phyloP scores from a whole-genome alignment of 92 coral and sea anemone genomes.

The Nematostella vectensis region DNA sequence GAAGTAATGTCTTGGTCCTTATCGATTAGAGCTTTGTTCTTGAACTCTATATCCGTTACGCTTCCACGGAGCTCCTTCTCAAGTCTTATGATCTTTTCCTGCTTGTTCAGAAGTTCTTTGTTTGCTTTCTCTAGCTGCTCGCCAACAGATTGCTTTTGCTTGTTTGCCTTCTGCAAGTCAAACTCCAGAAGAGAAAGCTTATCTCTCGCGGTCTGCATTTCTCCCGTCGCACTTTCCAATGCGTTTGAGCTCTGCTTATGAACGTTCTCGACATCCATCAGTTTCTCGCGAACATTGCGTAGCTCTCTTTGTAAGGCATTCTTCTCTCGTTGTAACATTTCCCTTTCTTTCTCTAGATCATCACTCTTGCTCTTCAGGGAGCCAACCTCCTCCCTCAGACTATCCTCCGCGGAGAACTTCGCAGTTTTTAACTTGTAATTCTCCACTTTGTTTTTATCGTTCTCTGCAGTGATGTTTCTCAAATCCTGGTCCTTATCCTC shows the following conservation, averaged over 20 bases:
- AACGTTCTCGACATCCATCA: slow-evolving; percentile 59
- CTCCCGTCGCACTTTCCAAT: slow-evolving; percentile 52
- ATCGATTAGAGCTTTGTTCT: slow-evolving; percentile 62
- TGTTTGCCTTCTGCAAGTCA: slow-evolving; percentile 60
- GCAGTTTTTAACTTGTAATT: slow-evolving; percentile 45
- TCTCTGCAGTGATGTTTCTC: slow-evolving; percentile 45
- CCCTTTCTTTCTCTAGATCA: slow-evolving; percentile 58
- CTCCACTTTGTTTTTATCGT: slow-evolving; percentile 39
- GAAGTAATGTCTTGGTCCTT: slow-evolving; percentile 63
- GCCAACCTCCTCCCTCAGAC: slow-evolving; percentile 67
- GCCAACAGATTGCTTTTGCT: slow-evolving; percentile 50
- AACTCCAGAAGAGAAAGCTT: slow-evolving; percentile 53
- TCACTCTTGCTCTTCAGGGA: slow-evolving; percentile 58
- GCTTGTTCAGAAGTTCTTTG: slow-evolving; percentile 65
- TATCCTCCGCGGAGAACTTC: slow-evolving; percentile 34
- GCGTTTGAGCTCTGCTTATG: slow-evolving; percentile 74
- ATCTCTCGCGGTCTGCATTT: slow-evolving; percentile 46
- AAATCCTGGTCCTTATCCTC: slow-evolving; percentile 66
- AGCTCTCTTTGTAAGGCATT: slow-evolving; percentile 58
- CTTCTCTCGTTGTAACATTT: slow-evolving; percentile 47
- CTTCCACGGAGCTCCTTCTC: slow-evolving; percentile 73
- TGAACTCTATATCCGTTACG: slow-evolving; percentile 61
- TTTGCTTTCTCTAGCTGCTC: slow-evolving; percentile 83
- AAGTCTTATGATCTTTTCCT: slow-evolving; percentile 66
- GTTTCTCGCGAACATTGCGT: slow-evolving; percentile 41